Conservation (phyloP, 2,888 invertebrate species). For the Spilosoma lubricipeda region DNA sequence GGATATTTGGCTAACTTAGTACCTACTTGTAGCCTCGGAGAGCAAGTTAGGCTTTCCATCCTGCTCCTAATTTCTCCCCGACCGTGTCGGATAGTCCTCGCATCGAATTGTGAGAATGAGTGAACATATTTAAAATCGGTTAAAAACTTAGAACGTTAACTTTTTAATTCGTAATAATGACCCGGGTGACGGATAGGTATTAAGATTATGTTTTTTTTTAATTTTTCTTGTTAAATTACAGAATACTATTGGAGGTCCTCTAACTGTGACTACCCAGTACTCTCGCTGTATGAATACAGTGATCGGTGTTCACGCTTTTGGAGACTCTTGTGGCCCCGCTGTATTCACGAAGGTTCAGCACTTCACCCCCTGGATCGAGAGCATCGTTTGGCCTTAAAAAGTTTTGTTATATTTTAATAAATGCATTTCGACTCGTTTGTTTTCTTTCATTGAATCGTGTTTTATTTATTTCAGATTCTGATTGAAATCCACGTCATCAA, state of each 20-base stretch:
- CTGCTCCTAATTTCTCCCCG: too few species aligned
- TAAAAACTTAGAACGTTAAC: too few species aligned
- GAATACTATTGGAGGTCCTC: not conserved
- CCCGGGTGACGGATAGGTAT: too few species aligned
- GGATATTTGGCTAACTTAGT: too few species aligned
- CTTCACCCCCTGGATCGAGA: constrained; percentile 1
- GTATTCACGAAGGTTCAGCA: not conserved
- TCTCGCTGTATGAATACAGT: constrained; percentile 8
- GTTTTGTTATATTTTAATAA: not conserved
- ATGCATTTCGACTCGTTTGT: not conserved
- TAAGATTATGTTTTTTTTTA: too few species aligned
- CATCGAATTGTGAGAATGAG: too few species aligned
- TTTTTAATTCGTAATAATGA: too few species aligned
- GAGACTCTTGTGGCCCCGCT: not conserved
- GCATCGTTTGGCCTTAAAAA: constrained; percentile 2
- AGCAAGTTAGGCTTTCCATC: too few species aligned
- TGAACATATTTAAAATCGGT: too few species aligned
- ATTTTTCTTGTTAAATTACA: not conserved
- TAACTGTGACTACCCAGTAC: constrained; percentile 1
- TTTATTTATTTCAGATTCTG: not conserved
- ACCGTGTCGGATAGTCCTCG: too few species aligned
- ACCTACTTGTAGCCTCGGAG: too few species aligned
- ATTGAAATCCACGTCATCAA: not conserved
- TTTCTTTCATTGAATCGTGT: not conserved
- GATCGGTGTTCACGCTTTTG: not conserved